Evolutionary conservation across 1,140 invertebrate species (phyloP).

Genomic region (Lutraria rhynchaena): DNA sequence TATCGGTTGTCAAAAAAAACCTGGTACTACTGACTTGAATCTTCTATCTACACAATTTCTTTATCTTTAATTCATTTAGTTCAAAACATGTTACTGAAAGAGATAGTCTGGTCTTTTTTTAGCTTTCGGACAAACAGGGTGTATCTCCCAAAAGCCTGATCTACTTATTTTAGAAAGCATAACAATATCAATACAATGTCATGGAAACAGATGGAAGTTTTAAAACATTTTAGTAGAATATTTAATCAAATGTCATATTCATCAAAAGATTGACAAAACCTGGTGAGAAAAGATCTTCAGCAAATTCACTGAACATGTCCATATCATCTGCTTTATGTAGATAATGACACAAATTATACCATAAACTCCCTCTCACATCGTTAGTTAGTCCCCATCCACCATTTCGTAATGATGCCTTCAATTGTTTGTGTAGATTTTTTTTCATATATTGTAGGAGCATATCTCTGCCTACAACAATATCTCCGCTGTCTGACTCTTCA

Average conservation of each 20-base stretch:
- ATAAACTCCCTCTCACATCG: slow-evolving; percentile 64
- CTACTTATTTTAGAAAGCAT: not conserved
- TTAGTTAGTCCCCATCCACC: slow-evolving; percentile 37
- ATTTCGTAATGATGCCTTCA: slow-evolving; percentile 28
- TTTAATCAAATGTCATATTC: too few species aligned
- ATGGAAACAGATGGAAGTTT: not conserved
- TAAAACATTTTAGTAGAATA: slow-evolving; percentile 16
- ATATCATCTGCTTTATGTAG: slow-evolving; percentile 62
- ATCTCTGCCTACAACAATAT: slow-evolving; percentile 11
- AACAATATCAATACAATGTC: not conserved
- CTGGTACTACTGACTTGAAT: too few species aligned
- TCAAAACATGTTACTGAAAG: too few species aligned
- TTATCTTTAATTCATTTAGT: too few species aligned
- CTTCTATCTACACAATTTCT: too few species aligned
- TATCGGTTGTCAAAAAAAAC: too few species aligned
- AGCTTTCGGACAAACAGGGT: too few species aligned
- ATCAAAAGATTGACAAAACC: too few species aligned
- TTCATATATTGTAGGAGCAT: slow-evolving; percentile 30
- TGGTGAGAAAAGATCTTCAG: slow-evolving; percentile 61
- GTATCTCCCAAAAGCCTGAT: too few species aligned
- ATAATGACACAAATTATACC: slow-evolving; percentile 65
- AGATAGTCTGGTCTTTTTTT: too few species aligned
- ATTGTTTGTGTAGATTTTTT: slow-evolving; percentile 14
- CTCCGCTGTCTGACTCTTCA: not conserved
- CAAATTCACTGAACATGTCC: slow-evolving; percentile 67